Evolutionary conservation across 2,113 vertebrate genomes (phyloP).

Genomic region (Engraulis encrasicolus): DNA sequence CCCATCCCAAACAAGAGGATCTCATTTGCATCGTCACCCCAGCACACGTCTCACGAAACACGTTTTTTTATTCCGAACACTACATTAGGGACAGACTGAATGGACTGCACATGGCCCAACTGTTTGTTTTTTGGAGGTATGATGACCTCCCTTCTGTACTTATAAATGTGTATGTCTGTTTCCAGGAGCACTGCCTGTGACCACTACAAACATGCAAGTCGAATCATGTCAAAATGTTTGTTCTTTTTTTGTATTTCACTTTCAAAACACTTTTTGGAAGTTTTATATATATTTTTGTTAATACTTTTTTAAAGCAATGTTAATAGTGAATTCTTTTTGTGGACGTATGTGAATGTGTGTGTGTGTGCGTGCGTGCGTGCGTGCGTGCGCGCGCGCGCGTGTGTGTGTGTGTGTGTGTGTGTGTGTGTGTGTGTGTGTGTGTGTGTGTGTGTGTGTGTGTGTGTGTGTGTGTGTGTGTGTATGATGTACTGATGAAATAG

Average conservation of each 20-base stretch:
- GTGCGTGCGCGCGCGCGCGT: no score
- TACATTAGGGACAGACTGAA: neutral
- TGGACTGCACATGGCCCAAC: neutral
- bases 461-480: neutral
- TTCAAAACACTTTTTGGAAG: slow-evolving; percentile 67
- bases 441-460: slow-evolving; percentile 27
- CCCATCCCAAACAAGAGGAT: no score
- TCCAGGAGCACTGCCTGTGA: slow-evolving; percentile 19
- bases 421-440: no score
- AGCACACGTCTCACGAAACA: neutral
- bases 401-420: no score
- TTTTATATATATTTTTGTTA: slow-evolving; percentile 75
- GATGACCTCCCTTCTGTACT: neutral
- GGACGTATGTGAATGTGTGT: no score
- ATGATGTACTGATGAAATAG: neutral
- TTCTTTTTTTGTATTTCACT: slow-evolving; percentile 64
- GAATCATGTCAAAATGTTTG: slow-evolving; percentile 58
- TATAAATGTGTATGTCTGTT: neutral
- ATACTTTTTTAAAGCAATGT: slow-evolving; percentile 71
- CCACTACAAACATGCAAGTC: slow-evolving; percentile 34
- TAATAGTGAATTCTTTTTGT: slow-evolving; percentile 46
- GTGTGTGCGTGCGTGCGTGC: no score
- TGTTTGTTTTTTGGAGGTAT: neutral
- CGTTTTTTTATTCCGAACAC: neutral
- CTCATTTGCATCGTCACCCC: no score